Base-by-base conservation (phyloP, 2,888 invertebrate species). In the Emmelina monodactyla region DNA sequence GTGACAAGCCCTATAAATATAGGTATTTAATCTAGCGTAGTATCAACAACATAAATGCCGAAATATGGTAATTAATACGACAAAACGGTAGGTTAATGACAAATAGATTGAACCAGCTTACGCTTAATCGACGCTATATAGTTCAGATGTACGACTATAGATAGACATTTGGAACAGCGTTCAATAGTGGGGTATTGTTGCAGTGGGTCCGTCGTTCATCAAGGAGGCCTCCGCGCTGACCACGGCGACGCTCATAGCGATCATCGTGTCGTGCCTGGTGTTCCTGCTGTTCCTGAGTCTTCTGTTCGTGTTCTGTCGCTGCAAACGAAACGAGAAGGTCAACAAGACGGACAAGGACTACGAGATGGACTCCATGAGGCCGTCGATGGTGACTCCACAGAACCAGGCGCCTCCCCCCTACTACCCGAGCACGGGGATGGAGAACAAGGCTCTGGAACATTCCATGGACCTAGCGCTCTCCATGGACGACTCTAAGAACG, bases 371-470 rank as follows among this genome's bases (percentile, higher is more conserved):
- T 88, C 91, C 0, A 90, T 91, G 45, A 84, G 91, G 37, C 91
- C 92, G 12, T 89, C 91, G 32, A 88, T 92, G 65, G 91, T 92
- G 28, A 86, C 91, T n/a, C 89, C 90, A 43, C 92, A 91, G 65
- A 91, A 88, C 42, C 91, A 91, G 55, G 91, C 92, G 1, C 93
- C 93, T 14, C 93, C 93, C 19, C 93, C 93, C 0, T 94, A 94
- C 53, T 93, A 93, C 58, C 92, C 93, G n/a, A 87, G 71, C 36
- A 59, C 89, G 31, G 92, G 92, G 1, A 86, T 92, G 84, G 94
- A 94, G 71, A 94, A 94, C 67, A 94, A 94, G 70, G 94, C 93
- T 16, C 73, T 94, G 30, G 94, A 94, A 66, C 91, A 92, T 68
- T 92, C 92, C 6, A 85, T 93, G 84, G 94, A 94, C 56, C 82